These are phyloP conservation scores for Sphaerophoria taeniata DNA, from an alignment of 2,888 invertebrate genomes.

Conservation along the genomic window DNA sequence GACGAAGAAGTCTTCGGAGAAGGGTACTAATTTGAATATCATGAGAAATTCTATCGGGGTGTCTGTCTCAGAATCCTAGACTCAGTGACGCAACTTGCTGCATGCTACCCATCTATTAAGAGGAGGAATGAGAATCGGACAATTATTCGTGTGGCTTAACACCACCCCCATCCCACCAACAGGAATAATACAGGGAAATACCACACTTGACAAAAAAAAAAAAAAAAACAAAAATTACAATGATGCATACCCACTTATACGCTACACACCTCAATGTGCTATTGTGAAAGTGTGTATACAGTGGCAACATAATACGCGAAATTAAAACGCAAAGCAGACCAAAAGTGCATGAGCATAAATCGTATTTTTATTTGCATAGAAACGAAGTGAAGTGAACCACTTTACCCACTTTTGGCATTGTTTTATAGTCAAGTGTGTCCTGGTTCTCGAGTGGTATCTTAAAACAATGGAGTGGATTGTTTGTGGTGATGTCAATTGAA, in stretches of 20 bases:
- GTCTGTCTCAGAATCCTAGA: conserved; percentile 19
- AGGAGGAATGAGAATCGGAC: conserved; percentile 30
- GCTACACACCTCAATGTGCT: conserved; percentile 42
- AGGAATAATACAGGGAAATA: conserved; percentile 16
- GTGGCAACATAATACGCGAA: conserved; percentile 61
- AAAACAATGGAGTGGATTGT: conserved; percentile 26
- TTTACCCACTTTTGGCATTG: conserved; percentile 71
- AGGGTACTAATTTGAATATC: conserved; percentile 53
- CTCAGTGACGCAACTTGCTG: background rate
- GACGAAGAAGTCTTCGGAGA: too few species aligned
- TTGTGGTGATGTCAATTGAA: conserved; percentile 5
- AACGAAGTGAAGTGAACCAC: conserved; percentile 70
- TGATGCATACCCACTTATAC: conserved; percentile 3
- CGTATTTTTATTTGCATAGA: conserved; percentile 68
- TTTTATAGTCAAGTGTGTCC: conserved; percentile 60
- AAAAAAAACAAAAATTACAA: too few species aligned
- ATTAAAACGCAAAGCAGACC: conserved; percentile 70
- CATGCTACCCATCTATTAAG: background rate
- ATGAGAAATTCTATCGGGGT: conserved; percentile 41
- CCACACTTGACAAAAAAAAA: conserved; percentile 23
- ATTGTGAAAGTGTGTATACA: conserved; percentile 42
- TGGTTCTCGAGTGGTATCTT: conserved; percentile 52
- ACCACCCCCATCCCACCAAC: background rate
- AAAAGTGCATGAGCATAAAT: conserved; percentile 73
- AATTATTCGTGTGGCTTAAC: conserved; percentile 50